Conservation (phyloP, 2,888 invertebrate genomes). For the Odontothrips loti region DNA sequence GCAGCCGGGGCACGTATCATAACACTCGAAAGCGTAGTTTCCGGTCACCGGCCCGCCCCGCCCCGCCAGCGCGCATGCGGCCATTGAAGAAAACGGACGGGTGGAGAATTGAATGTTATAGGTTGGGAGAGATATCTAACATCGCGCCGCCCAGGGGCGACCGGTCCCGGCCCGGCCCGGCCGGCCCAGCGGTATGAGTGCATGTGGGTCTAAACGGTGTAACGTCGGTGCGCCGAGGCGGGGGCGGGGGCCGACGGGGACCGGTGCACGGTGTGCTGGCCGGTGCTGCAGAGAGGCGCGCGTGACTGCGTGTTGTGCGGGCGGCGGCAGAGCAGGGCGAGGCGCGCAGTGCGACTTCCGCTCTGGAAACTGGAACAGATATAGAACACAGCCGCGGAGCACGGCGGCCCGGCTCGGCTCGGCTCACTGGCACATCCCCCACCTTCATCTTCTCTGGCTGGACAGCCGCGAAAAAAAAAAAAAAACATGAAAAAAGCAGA, state of each 20-base stretch:
- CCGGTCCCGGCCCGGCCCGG: not conserved
- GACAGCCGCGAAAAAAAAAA: too few relatives aligned
- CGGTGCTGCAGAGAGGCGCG: not conserved
- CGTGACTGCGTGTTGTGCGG: not conserved
- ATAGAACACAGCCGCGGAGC: too few relatives aligned
- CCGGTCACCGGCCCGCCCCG: not conserved
- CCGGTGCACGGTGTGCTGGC: not conserved
- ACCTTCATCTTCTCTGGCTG: too few relatives aligned
- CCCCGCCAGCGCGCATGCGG: constrained; percentile 1
- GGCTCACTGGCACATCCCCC: too few relatives aligned
- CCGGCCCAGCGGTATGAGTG: not conserved
- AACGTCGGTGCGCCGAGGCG: not conserved
- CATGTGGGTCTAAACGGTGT: not conserved
- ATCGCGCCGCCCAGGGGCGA: not conserved
- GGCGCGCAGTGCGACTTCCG: not conserved
- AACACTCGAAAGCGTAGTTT: constrained; percentile 25
- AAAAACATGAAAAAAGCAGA: too few relatives aligned
- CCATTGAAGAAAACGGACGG: constrained; percentile 7
- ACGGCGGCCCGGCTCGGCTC: too few relatives aligned
- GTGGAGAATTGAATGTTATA: constrained; percentile 23
- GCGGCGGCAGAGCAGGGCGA: not conserved
- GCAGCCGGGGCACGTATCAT: not conserved
- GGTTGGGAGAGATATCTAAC: constrained; percentile 8
- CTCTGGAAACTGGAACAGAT: not conserved
- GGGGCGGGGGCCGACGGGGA: not conserved